phyloP scores from a whole-genome alignment of 2,113 vertebrate species.

The Callipepla californica region DNA sequence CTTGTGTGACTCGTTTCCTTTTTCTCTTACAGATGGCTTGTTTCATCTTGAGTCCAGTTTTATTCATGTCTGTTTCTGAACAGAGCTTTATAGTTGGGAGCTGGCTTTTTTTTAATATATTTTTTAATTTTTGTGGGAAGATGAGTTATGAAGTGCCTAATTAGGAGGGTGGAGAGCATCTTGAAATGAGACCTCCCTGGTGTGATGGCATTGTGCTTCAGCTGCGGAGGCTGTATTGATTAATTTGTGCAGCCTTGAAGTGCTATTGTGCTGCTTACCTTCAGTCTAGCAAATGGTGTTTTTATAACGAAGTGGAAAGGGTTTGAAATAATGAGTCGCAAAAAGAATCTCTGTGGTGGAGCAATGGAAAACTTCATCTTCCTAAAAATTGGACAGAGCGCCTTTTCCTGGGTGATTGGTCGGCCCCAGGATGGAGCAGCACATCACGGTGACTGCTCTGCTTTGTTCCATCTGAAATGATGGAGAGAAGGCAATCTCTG shows the following conservation, averaged over 20 bases:
- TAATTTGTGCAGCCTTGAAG: constrained; percentile 6
- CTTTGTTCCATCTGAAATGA: background rate
- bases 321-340: constrained; percentile 13
- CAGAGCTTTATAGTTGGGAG: background rate
- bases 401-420: background rate
- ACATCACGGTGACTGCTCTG: background rate
- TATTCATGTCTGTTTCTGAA: background rate
- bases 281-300: background rate
- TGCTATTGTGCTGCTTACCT: background rate
- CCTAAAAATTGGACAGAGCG: background rate
- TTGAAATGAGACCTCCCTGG: constrained; percentile 9
- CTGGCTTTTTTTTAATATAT: background rate
- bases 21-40: background rate
- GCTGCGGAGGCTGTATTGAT: constrained; percentile 30
- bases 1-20: background rate
- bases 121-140: background rate
- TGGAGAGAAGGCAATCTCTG: background rate
- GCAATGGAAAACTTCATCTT: constrained; percentile 1
- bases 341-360: constrained; percentile 6
- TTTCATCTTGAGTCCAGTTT: background rate
- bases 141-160: constrained; percentile 22
- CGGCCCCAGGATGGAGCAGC: background rate
- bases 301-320: constrained; percentile 27
- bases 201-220: background rate
- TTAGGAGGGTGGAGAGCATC: constrained; percentile 28